phyloP scores from a whole-genome alignment of 2,888 invertebrate species.

The Nineta flava region DNA sequence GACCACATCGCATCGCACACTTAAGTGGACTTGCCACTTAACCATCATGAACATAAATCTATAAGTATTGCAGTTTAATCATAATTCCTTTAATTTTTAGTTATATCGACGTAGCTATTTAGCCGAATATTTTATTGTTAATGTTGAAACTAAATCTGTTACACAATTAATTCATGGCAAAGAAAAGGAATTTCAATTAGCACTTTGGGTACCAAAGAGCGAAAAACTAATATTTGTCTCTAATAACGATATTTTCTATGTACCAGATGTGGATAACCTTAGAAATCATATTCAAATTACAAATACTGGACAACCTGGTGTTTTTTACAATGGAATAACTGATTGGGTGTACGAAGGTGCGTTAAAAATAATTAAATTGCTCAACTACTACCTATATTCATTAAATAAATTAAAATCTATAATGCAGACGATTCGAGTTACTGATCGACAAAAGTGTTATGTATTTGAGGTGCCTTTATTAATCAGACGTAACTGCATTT shows the following conservation, averaged over 20 bases:
- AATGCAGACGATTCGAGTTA: no score
- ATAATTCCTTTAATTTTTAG: constrained; percentile 31
- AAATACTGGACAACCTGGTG: constrained; percentile 37
- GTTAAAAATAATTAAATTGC: not conserved
- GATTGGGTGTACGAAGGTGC: constrained; percentile 93
- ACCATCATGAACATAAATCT: no score
- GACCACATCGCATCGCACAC: no score
- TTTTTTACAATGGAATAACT: constrained; percentile 70
- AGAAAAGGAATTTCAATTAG: constrained; percentile 44
- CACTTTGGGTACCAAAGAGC: constrained; percentile 62
- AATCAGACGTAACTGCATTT: no score
- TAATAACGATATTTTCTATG: constrained; percentile 62
- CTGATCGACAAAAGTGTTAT: no score
- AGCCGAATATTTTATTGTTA: constrained; percentile 55
- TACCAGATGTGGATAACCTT: constrained; percentile 30
- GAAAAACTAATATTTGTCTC: constrained; percentile 56
- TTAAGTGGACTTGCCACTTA: no score
- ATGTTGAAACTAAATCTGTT: constrained; percentile 37
- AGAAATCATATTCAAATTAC: constrained; percentile 40
- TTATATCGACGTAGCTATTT: constrained; percentile 64
- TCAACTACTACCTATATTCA: no score
- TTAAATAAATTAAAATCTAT: no score
- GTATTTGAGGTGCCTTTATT: no score
- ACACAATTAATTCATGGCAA: constrained; percentile 21
- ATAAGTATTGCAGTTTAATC: not conserved